These are phyloP conservation scores for Eriosoma lanigerum DNA, from an alignment of 1,140 invertebrate genomes.

Conservation along the genomic window DNA sequence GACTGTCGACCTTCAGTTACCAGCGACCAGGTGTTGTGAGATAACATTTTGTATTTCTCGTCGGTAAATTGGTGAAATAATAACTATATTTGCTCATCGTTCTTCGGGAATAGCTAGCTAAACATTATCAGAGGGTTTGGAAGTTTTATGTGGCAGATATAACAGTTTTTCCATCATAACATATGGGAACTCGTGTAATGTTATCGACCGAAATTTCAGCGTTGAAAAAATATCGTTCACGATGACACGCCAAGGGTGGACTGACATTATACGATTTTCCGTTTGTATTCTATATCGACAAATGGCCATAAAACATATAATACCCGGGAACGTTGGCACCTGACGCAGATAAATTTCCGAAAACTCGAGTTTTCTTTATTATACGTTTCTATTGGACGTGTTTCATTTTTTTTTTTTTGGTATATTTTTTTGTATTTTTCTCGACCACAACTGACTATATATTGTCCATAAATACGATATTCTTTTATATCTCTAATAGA, in stretches of 20 bases:
- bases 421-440: too few species aligned
- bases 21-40: not conserved
- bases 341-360: slow-evolving; percentile 48
- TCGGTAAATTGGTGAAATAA: not conserved
- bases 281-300: slow-evolving; percentile 28
- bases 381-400: not conserved
- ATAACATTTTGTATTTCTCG: not conserved
- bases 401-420: not conserved
- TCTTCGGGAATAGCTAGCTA: not conserved
- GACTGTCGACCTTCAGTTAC: not conserved
- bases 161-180: slow-evolving; percentile 36
- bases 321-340: slow-evolving; percentile 40
- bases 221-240: not conserved
- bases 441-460: not conserved
- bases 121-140: not conserved
- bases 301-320: slow-evolving; percentile 38
- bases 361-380: not conserved
- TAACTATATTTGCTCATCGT: slow-evolving; percentile 8
- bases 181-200: slow-evolving; percentile 4
- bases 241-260: not conserved
- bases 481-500: slow-evolving; percentile 4
- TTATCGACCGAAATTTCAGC: not conserved
- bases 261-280: slow-evolving; percentile 19
- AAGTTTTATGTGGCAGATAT: slow-evolving; percentile 13
- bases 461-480: slow-evolving; percentile 15